phyloP scores from a whole-genome alignment of 2,113 vertebrate genomes.

The Naja naja region DNA sequence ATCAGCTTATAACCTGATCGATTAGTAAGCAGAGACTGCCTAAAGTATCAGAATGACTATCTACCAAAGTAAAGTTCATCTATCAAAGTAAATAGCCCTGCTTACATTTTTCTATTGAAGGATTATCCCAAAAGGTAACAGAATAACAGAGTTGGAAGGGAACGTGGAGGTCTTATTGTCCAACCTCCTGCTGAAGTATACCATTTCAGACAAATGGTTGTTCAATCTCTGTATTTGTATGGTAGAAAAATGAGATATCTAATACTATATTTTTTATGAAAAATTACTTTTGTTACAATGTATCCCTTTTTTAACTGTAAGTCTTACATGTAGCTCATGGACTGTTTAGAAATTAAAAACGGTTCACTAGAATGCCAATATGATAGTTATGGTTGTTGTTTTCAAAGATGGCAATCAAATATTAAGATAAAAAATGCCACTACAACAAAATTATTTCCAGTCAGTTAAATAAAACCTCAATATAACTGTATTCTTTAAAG shows the following conservation, averaged over 20 bases:
- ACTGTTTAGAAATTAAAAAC: background rate
- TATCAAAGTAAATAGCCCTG: background rate
- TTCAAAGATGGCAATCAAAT: background rate
- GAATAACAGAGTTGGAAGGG: background rate
- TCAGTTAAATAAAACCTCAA: background rate
- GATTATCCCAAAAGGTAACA: background rate
- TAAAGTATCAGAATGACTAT: background rate
- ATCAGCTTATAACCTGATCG: background rate
- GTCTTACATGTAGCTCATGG: background rate
- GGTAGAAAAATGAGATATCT: background rate
- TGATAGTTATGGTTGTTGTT: background rate
- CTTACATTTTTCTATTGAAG: background rate
- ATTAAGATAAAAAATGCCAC: background rate
- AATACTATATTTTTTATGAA: background rate
- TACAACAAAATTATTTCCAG: background rate
- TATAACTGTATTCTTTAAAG: background rate
- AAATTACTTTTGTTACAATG: background rate
- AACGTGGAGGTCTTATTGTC: background rate
- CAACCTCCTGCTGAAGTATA: background rate
- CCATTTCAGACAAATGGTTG: background rate
- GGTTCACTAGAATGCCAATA: background rate
- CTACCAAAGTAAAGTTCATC: background rate
- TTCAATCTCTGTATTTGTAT: background rate
- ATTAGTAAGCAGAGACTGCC: background rate
- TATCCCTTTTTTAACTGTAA: background rate